Conservation (phyloP, 2,113 vertebrate species). For the Callithrix jacchus region DNA sequence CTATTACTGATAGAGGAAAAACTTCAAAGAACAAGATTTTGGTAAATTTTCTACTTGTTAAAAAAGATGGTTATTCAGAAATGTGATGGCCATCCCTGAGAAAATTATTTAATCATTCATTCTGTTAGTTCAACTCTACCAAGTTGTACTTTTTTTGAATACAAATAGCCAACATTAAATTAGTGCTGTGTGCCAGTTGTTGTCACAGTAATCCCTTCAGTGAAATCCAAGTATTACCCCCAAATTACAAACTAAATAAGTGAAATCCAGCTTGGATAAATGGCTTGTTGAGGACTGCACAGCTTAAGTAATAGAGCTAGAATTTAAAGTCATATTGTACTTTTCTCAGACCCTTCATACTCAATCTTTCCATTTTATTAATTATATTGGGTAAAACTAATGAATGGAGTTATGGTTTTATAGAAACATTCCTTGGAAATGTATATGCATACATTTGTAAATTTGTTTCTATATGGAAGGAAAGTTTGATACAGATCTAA, state of each 20-base stretch:
- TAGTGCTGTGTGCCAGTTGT: neutral
- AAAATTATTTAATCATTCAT: neutral
- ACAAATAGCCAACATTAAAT: neutral
- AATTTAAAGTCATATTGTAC: neutral
- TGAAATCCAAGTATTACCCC: neutral
- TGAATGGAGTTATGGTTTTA: neutral
- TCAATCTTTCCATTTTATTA: neutral
- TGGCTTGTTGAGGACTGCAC: neutral
- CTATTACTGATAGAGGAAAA: neutral
- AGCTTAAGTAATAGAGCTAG: neutral
- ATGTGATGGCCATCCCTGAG: neutral
- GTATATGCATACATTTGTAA: neutral
- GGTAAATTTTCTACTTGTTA: neutral
- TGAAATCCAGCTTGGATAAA: neutral
- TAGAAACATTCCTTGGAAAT: neutral
- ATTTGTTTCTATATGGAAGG: neutral
- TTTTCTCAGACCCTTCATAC: neutral
- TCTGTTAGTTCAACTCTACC: neutral
- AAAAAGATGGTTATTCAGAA: neutral
- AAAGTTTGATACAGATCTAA: neutral
- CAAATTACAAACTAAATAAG: neutral
- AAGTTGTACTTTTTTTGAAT: neutral
- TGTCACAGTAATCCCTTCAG: neutral
- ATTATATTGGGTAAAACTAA: neutral
- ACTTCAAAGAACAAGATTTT: neutral